Evolutionary conservation across 1,140 invertebrate genomes (phyloP).

Genomic region (Antheraea mylitta): DNA sequence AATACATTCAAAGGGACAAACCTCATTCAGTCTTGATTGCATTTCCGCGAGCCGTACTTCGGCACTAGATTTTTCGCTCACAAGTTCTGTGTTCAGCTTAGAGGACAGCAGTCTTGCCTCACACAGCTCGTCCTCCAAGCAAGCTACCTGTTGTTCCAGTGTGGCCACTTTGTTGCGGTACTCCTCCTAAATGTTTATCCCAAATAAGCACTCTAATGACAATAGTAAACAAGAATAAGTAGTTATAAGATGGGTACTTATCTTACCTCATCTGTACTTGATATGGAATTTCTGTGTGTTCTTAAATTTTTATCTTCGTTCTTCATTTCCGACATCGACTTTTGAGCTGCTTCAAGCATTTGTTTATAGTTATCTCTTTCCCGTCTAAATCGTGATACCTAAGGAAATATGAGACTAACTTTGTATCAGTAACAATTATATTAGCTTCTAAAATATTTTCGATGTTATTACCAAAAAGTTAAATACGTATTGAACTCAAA

Average conservation of each 20-base stretch:
- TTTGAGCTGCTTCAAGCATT: conserved; percentile 92
- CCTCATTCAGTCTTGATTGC: conserved; percentile 95
- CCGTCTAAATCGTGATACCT: conserved; percentile 87
- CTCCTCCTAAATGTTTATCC: conserved; percentile 63
- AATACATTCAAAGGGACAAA: conserved; percentile 49
- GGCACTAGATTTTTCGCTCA: conserved; percentile 92
- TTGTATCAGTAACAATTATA: background rate
- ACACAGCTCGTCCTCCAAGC: conserved; percentile 93
- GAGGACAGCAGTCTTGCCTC: conserved; percentile 90
- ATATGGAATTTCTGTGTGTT: conserved; percentile 55
- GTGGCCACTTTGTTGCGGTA: conserved; percentile 83
- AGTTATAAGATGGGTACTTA: background rate
- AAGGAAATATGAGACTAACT: conserved; percentile 7
- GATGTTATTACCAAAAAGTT: too few species aligned
- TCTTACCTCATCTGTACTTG: conserved; percentile 82
- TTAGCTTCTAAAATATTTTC: too few species aligned
- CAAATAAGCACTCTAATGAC: background rate
- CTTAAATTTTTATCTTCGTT: conserved; percentile 67
- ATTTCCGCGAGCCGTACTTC: conserved; percentile 94
- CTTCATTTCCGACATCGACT: conserved; percentile 89
- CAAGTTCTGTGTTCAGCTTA: conserved; percentile 92
- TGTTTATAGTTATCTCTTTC: conserved; percentile 95
- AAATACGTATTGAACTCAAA: too few species aligned
- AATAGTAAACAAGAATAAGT: background rate
- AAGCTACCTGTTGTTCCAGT: conserved; percentile 88